Evolutionary conservation across 2,113 vertebrate species (phyloP), one percentile per base, ranked within the genome.

Genomic region (Sterrhoptilus dennistouni): DNA sequence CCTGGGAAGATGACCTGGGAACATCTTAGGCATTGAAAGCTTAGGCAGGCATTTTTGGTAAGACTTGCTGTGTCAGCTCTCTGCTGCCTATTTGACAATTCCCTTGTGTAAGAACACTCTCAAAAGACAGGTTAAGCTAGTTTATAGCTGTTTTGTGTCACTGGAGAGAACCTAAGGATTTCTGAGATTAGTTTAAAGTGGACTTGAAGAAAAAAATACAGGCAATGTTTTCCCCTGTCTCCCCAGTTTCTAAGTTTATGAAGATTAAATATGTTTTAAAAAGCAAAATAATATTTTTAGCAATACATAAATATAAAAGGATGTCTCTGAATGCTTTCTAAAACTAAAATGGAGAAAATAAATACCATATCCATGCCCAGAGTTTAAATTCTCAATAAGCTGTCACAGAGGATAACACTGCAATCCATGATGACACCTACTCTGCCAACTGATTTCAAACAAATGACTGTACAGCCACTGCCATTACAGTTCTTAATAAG

Each of bases 21-120:
- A 49, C 14, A 36, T 76, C 31, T 68, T 68, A 53, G 18, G 31
- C 25, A 53, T 5, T 83, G 50, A 87, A 94, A 95, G 13, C 77
- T 84, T 87, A 85, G 42, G 54, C 85, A 92, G 20, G 40, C 47
- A 72, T 83, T 94, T 97, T 85, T 83, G 35, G 5, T n/a, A 63
- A 70, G 52, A 70, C 24, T 6, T 79, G 82, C 59, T 88, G 44
- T 44, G n/a, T 93, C 85, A 95, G 54, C 63, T 74, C 42, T 95
- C 35, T 83, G 47, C 60, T 83, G 52, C 40, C 21, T 71, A 47
- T 85, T 92, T 88, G 82, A 92, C 88, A 91, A 95, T 88, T 90
- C 63, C 84, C 75, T 54, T 70, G 31, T 83, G 82, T 80, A 95
- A 90, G 28, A 36, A 23, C 68, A 83, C 71, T 78, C 90, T 92